Evolutionary conservation across 2,888 invertebrate genomes (phyloP).

Genomic region (Synanthedon formicaeformis): DNA sequence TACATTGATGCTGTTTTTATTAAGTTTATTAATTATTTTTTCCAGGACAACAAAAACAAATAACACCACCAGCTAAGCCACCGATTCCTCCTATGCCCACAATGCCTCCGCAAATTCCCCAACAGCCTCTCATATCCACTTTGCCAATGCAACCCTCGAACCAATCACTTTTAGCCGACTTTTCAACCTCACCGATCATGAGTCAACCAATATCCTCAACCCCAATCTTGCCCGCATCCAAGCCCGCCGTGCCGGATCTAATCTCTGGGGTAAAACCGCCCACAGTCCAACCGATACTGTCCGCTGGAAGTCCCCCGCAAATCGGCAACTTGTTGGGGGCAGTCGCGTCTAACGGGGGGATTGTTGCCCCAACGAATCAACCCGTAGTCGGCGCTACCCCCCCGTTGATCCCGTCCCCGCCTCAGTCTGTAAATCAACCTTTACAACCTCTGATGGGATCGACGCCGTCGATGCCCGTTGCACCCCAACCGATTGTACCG

Average conservation of each 20-base stretch:
- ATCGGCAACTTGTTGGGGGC: slow-evolving; percentile 21
- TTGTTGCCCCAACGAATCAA: slow-evolving; percentile 8
- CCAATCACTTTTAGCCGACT: slow-evolving; percentile 34
- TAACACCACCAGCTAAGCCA: slow-evolving; percentile 47
- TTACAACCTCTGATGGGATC: slow-evolving; percentile 12
- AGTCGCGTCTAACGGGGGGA: slow-evolving; percentile 5
- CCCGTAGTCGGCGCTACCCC: slow-evolving; percentile 10
- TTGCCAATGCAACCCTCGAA: slow-evolving; percentile 15
- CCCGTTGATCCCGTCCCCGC: slow-evolving; percentile 4
- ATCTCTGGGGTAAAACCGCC: slow-evolving; percentile 46
- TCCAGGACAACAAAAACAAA: slow-evolving; percentile 27
- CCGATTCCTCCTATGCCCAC: slow-evolving; percentile 50
- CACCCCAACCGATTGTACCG: slow-evolving; percentile 26
- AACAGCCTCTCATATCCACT: slow-evolving; percentile 25
- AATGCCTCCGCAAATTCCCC: slow-evolving; percentile 23
- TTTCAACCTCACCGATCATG: slow-evolving; percentile 13
- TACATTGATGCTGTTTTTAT: too few species aligned
- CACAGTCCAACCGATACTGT: slow-evolving; percentile 13
- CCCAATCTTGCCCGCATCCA: slow-evolving; percentile 5
- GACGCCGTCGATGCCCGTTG: slow-evolving; percentile 15
- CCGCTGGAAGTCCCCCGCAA: slow-evolving; percentile 31
- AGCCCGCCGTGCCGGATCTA: slow-evolving; percentile 34
- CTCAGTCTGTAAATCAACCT: slow-evolving; percentile 5
- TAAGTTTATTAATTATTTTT: too few species aligned
- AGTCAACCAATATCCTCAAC: slow-evolving; percentile 17